Percentiles rank a stretch among this genome's conserved stretches.
Evolutionary conservation across 1,140 invertebrate species (phyloP).

Genomic region (Drosophila bocqueti): DNA sequence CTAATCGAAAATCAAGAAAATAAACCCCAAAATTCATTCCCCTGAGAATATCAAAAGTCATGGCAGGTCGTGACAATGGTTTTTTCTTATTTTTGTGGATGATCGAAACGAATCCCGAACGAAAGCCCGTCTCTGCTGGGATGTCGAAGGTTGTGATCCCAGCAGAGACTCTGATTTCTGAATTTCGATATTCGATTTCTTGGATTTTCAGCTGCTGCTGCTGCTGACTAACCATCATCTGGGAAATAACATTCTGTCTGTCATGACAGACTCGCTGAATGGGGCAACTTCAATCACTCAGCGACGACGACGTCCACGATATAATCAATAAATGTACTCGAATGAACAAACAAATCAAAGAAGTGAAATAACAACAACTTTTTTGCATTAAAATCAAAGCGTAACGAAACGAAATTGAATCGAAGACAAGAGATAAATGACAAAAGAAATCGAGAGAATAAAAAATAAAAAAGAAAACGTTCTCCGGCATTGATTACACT

Average conservation of each 20-base stretch:
- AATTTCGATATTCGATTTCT: slow-evolving; percentile 10
- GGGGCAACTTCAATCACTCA: slow-evolving; percentile 65
- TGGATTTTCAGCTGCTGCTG: background rate
- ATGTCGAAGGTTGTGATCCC: slow-evolving; percentile 42
- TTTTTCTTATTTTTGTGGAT: slow-evolving; percentile 34
- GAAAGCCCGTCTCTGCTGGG: slow-evolving; percentile 6
- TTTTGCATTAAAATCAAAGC: slow-evolving; percentile 65
- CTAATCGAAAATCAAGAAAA: slow-evolving; percentile 21
- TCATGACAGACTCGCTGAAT: slow-evolving; percentile 58
- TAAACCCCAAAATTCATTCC: slow-evolving; percentile 17
- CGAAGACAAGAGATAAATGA: slow-evolving; percentile 49
- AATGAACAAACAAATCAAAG: slow-evolving; percentile 38
- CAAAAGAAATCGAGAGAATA: slow-evolving; percentile 35
- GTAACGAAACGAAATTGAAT: slow-evolving; percentile 59
- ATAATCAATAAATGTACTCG: slow-evolving; percentile 70
- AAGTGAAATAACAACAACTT: slow-evolving; percentile 36
- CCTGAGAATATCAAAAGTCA: slow-evolving; percentile 48
- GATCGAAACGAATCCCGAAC: slow-evolving; percentile 38
- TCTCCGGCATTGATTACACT: slow-evolving; percentile 63
- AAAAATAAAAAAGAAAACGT: slow-evolving; percentile 30
- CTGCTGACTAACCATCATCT: slow-evolving; percentile 13
- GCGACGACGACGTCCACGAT: slow-evolving; percentile 41
- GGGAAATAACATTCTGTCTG: slow-evolving; percentile 63
- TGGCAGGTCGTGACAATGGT: slow-evolving; percentile 74
- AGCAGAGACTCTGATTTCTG: slow-evolving; percentile 7